Evolutionary conservation across 2,888 invertebrate genomes (phyloP), one percentile per base, ranked within the genome.

Genomic region (Hyposoter dolosus): DNA sequence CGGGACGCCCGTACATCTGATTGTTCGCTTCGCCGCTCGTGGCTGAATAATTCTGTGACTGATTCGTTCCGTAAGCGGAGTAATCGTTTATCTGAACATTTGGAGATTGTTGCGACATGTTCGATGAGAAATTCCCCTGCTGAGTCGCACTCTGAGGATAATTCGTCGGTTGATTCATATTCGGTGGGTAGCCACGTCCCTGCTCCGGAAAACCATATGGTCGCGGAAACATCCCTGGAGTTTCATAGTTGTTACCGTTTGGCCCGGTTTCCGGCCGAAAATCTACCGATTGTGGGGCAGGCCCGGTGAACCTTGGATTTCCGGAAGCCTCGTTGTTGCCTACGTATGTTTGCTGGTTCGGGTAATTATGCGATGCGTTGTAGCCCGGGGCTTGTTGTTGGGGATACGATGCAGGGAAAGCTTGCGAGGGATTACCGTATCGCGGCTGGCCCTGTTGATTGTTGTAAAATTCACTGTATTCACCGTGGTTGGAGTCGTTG

Each of bases 191-290:
- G 85, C 90, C 93, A 32, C 92, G 91, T 15, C 88, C 88, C 65
- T 91, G 92, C 47, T 93, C 93, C 81, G 91, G 92, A 83, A 93
- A 94, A 6, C 91, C 86, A 81, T 93, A 94, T 15, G 88, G 90
- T 15, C 92, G 89, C 3, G 92, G 89, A 83, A 91, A 93, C 71
- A 91, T 90, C 1, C 90, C 90, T 7, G 91, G 72, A n/a, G 91
- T 88, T n/a, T 93, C 92, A 63, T 92, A 92, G 88, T 90, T 93
- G 88, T 90, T 93, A 10, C 87, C 90, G 4, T 89, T 84, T 76
- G 91, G 90, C 77, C 79, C 90, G 19, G 91, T 91, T 74, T 93
- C 92, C 0, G 90, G 53, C 17, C 92, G 90, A 75, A 91, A 93
- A 65, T 92, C 92, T 1, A 91, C 75, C 74, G 86, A 65, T 10